These are phyloP conservation scores for Petrolisthes manimaculis DNA, from an alignment of 2,888 invertebrate species.

Conservation along the genomic window DNA sequence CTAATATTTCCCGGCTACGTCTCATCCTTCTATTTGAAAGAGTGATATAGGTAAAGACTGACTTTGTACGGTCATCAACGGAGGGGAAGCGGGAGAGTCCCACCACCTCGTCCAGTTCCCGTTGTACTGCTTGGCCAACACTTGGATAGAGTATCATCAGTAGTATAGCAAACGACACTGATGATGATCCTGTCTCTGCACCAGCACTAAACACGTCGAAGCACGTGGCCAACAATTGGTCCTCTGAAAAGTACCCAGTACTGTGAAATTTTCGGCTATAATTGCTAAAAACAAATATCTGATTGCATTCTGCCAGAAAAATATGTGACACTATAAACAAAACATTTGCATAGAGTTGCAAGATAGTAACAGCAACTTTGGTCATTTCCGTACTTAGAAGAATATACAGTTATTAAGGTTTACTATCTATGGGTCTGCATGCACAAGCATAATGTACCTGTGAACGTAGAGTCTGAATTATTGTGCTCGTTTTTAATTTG, in stretches of 20 bases:
- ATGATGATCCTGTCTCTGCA: slow-evolving; percentile 33
- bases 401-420: too few species aligned
- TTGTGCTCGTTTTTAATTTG: slow-evolving; percentile 72
- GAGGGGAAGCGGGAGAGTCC: slow-evolving; percentile 18
- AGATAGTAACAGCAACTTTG: too few species aligned
- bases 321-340: neutral
- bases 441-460: slow-evolving; percentile 50
- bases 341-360: neutral
- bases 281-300: slow-evolving; percentile 13
- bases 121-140: neutral
- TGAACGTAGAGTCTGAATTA: slow-evolving; percentile 60
- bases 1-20: too few species aligned
- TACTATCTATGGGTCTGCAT: too few species aligned
- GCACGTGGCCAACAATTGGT: slow-evolving; percentile 27
- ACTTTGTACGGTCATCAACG: slow-evolving; percentile 15
- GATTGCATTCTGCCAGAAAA: neutral
- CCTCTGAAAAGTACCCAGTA: neutral
- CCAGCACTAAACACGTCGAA: slow-evolving; percentile 32
- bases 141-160: slow-evolving; percentile 26
- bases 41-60: neutral
- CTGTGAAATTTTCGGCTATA: neutral
- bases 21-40: too few species aligned
- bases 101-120: slow-evolving; percentile 42
- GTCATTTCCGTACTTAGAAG: too few species aligned
- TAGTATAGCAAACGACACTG: slow-evolving; percentile 28